A percentile compares a stretch with the other conserved stretches of the same genome.
Conservation (phyloP, 1,140 invertebrate genomes). For the Elymnias hypermnestra region DNA sequence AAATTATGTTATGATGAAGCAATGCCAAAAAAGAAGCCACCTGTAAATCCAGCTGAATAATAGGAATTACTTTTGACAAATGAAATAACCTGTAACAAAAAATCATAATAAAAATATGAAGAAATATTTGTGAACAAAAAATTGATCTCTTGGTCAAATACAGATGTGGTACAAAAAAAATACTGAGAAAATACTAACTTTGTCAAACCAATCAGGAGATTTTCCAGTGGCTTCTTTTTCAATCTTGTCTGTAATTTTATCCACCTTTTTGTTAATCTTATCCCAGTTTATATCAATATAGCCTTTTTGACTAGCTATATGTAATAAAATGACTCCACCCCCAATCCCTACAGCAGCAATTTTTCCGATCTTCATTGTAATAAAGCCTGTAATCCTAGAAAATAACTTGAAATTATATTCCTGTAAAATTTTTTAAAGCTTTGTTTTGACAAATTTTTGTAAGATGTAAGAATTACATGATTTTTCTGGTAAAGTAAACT, state of each 20-base stretch:
- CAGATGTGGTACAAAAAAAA: slow-evolving; percentile 11
- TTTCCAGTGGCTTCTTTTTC: slow-evolving; percentile 85
- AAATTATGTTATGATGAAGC: slow-evolving; percentile 67
- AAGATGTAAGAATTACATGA: too few relatives aligned
- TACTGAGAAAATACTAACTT: slow-evolving; percentile 77
- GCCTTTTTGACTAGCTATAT: slow-evolving; percentile 94
- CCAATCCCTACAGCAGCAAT: slow-evolving; percentile 91
- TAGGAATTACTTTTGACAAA: slow-evolving; percentile 86
- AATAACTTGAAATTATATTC: too few relatives aligned
- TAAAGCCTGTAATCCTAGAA: slow-evolving; percentile 89
- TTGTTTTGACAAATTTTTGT: too few relatives aligned
- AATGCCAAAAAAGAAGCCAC: slow-evolving; percentile 90
- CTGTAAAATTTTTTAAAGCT: too few relatives aligned
- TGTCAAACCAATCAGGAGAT: slow-evolving; percentile 84
- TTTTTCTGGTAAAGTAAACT: too few relatives aligned
- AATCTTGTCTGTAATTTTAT: slow-evolving; percentile 88
- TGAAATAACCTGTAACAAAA: slow-evolving; percentile 83
- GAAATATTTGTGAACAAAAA: neutral
- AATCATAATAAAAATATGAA: slow-evolving; percentile 23
- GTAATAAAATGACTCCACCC: slow-evolving; percentile 90
- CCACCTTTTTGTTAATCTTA: slow-evolving; percentile 87
- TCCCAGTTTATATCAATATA: slow-evolving; percentile 95
- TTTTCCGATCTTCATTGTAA: slow-evolving; percentile 95
- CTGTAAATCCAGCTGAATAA: slow-evolving; percentile 88
- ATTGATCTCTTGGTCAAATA: slow-evolving; percentile 21